These are phyloP conservation scores for Colossoma macropomum DNA, from an alignment of 2,113 vertebrate species.

Conservation along the genomic window DNA sequence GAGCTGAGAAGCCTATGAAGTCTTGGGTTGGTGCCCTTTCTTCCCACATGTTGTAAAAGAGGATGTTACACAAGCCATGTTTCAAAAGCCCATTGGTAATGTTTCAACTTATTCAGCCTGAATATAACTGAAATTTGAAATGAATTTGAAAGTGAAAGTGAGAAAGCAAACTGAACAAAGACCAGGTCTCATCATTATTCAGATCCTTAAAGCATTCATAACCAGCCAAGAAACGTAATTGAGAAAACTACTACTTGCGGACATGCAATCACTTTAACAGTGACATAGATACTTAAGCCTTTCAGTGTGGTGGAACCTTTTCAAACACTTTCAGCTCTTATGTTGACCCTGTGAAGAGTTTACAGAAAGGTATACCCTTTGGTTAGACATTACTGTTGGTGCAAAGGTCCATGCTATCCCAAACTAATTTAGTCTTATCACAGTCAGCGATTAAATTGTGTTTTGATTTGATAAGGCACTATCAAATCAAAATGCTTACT, in stretches of 20 bases:
- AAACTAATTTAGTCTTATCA: background rate
- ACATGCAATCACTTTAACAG: background rate
- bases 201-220: background rate
- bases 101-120: slow-evolving; percentile 9
- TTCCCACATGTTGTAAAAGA: background rate
- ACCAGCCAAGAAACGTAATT: background rate
- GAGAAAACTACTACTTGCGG: background rate
- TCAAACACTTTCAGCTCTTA: background rate
- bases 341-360: background rate
- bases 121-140: background rate
- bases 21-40: background rate
- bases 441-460: background rate
- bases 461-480: background rate
- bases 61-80: slow-evolving; percentile 19
- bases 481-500: background rate
- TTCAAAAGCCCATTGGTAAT: slow-evolving; percentile 15
- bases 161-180: background rate
- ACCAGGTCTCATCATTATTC: background rate
- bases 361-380: background rate
- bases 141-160: background rate
- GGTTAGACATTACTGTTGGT: slow-evolving; percentile 10
- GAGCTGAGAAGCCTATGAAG: background rate
- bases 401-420: background rate
- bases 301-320: background rate
- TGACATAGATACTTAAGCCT: background rate